Conservation (phyloP, 2,888 invertebrate genomes). For the Lasiommata megera region DNA sequence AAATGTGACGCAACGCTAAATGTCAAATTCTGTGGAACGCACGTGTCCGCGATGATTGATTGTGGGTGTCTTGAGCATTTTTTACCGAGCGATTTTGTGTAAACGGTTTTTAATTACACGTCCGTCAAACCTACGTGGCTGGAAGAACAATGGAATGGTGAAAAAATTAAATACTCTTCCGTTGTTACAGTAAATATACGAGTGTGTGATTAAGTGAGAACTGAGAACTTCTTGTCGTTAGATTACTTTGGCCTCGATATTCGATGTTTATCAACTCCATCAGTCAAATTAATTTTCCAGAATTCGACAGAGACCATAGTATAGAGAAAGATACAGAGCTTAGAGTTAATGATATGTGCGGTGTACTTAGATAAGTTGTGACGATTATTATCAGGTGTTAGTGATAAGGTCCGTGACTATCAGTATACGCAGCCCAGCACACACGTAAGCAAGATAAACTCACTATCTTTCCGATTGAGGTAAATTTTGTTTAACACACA, state of each 20-base stretch:
- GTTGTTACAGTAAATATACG: not conserved
- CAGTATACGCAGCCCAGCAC: no score
- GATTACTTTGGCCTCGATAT: not conserved
- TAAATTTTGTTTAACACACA: no score
- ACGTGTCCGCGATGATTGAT: conserved; percentile 50
- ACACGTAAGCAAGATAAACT: no score
- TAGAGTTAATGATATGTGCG: no score
- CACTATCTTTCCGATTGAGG: no score
- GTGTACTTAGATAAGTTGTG: no score
- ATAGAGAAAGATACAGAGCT: no score
- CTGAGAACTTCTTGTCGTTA: not conserved
- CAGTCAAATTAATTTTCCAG: no score
- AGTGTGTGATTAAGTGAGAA: not conserved
- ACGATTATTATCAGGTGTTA: no score
- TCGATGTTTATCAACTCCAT: no score
- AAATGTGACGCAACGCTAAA: conserved; percentile 25
- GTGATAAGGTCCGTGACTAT: no score
- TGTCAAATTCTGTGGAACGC: conserved; percentile 27
- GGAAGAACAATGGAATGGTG: conserved; percentile 17
- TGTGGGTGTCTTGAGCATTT: conserved; percentile 32
- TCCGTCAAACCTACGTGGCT: conserved; percentile 19
- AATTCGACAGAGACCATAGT: no score
- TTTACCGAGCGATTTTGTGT: conserved; percentile 19
- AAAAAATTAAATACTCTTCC: conserved; percentile 1
- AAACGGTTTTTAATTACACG: conserved; percentile 33